Conservation (phyloP, 2,888 invertebrate species). For the Sinelater perroti region DNA sequence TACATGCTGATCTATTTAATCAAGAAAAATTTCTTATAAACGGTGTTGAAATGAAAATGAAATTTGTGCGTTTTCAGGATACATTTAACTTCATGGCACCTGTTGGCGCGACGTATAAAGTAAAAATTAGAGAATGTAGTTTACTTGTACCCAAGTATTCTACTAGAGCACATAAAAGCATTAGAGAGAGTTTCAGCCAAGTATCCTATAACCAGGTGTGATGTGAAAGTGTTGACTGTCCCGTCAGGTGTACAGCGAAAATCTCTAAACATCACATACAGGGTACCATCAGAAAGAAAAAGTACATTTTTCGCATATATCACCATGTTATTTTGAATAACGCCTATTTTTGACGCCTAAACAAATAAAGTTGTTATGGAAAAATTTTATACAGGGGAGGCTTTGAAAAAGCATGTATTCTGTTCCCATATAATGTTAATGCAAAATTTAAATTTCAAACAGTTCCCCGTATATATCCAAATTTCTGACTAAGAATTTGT, state of each 20-base stretch:
- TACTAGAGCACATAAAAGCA: slow-evolving; percentile 3
- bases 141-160: slow-evolving; percentile 10
- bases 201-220: slow-evolving; percentile 5
- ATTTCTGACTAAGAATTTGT: too few relatives aligned
- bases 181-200: neutral
- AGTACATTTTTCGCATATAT: too few relatives aligned
- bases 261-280: slow-evolving; percentile 9
- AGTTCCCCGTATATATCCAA: too few relatives aligned
- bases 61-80: slow-evolving; percentile 9
- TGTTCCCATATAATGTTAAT: too few relatives aligned
- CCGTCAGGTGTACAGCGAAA: slow-evolving; percentile 20
- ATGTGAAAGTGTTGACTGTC: slow-evolving; percentile 19
- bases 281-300: too few relatives aligned
- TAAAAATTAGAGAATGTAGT: slow-evolving; percentile 2
- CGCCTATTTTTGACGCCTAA: too few relatives aligned
- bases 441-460: too few relatives aligned
- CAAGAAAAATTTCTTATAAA: slow-evolving; percentile 18
- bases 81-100: slow-evolving; percentile 18
- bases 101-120: neutral
- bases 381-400: too few relatives aligned
- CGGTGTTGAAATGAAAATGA: slow-evolving; percentile 16
- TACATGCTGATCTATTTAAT: slow-evolving; percentile 8
- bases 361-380: too few relatives aligned
- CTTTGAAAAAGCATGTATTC: too few relatives aligned
- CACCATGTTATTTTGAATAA: too few relatives aligned